Conservation (phyloP, 2,113 vertebrate species). For the Ia io region DNA sequence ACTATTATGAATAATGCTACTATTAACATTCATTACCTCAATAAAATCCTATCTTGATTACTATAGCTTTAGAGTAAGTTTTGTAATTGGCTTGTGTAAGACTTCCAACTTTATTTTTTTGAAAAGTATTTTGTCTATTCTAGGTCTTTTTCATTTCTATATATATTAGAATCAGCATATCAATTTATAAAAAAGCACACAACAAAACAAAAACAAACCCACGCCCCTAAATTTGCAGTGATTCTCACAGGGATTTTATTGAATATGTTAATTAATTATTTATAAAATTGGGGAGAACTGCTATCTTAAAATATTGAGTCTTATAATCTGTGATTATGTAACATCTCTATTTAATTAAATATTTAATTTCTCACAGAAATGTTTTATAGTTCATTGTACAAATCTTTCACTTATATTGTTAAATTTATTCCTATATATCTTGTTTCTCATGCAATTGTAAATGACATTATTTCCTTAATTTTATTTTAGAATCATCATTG, state of each 20-base stretch:
- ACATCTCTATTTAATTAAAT: not conserved
- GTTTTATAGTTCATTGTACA: not conserved
- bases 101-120: not conserved
- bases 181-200: not conserved
- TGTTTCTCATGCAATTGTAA: not conserved
- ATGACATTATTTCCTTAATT: not conserved
- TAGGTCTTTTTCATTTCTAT: not conserved
- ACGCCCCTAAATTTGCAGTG: accelerated
- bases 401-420: not conserved
- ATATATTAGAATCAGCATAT: not conserved
- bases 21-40: not conserved
- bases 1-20: not conserved
- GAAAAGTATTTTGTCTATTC: not conserved
- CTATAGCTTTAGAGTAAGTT: not conserved
- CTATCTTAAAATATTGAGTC: not conserved
- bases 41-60: not conserved
- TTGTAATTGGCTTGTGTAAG: not conserved
- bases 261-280: not conserved
- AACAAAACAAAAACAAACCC: not conserved
- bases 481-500: not conserved
- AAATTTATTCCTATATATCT: conserved; percentile 6
- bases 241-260: not conserved
- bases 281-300: not conserved
- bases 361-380: not conserved
- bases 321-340: not conserved